Base-by-base conservation (phyloP, 1,140 invertebrate genomes). In the Anastrepha ludens region DNA sequence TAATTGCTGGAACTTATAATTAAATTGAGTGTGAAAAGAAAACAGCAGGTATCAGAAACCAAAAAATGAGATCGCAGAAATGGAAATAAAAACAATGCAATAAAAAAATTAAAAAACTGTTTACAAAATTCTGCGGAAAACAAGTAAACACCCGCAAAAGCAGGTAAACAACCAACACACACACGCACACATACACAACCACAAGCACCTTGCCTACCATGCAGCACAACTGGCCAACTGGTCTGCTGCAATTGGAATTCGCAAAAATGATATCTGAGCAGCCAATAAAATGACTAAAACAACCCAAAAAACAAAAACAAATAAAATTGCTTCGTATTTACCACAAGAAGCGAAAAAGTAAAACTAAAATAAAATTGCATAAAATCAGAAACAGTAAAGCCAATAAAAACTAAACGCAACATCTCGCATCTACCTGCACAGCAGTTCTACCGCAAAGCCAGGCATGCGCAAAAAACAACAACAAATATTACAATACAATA, bases 1-100 rank as follows among this genome's bases (percentile, higher is more conserved):
- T 74, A 74, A 74, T 74, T 74, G 15, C 44, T 74, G 15, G 15
- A 41, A 15, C 70, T 41, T 44, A 5, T 44, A 74, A 74, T 74
- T 74, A 74, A 74, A 74, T 74, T 74, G 70, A 74, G 70, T 41
- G 70, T 47, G 70, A 74, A 74, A 74, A 74, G 15, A 44, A 74
- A 74, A 50, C 44, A 50, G 44, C 70, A 74, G 41, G 41, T 50
- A 74, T 9, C 70, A 74, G 20, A 13, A 67, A 41, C 41, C 50
- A 55, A 55, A 8, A 55, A 55, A 74, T 8, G 15, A 4, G 13
- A 47, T 47, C 39, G 8, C 39, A 17, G 15, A 17, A 50, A 41
- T 67, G 20, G 1, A 70, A 47, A 47, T 44, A n/a, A 44, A 44
- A 47, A 41, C 11, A 74, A 11, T 29, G 39, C 29, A 70, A 0